Conservation (phyloP, 2,113 vertebrate species). For the Dicaeum eximium region DNA sequence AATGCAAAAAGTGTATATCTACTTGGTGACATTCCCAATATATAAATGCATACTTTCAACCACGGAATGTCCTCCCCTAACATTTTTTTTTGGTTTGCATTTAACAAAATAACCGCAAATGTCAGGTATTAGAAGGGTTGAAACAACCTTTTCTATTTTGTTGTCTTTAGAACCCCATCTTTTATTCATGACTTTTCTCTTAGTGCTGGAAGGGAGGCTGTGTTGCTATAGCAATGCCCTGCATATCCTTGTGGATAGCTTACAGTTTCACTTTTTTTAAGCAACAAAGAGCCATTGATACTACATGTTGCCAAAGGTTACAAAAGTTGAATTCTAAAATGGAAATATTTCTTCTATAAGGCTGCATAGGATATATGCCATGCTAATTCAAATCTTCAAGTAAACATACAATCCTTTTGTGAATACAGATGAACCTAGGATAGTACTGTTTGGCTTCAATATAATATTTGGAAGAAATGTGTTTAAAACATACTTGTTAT, state of each 20-base stretch:
- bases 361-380: slow-evolving; percentile 58
- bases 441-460: slow-evolving; percentile 62
- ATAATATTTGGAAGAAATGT: slow-evolving; percentile 62
- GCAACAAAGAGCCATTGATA: slow-evolving; percentile 83
- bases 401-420: slow-evolving; percentile 64
- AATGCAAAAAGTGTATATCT: slow-evolving; percentile 36
- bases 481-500: slow-evolving; percentile 65
- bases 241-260: slow-evolving; percentile 82
- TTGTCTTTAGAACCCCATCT: slow-evolving; percentile 80
- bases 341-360: slow-evolving; percentile 78
- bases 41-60: slow-evolving; percentile 61
- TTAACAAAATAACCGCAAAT: slow-evolving; percentile 80
- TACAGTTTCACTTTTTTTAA: slow-evolving; percentile 80
- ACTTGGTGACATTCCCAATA: slow-evolving; percentile 48
- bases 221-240: slow-evolving; percentile 84
- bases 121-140: slow-evolving; percentile 78
- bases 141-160: slow-evolving; percentile 81
- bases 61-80: slow-evolving; percentile 63
- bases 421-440: slow-evolving; percentile 64
- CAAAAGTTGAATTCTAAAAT: slow-evolving; percentile 83
- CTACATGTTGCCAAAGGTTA: slow-evolving; percentile 81
- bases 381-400: slow-evolving; percentile 71
- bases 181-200: slow-evolving; percentile 83
- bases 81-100: slow-evolving; percentile 66
- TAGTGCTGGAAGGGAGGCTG: slow-evolving; percentile 76